Evolutionary conservation across 2,888 invertebrate species (phyloP).

Genomic region (Branchipolynoe longqiensis): DNA sequence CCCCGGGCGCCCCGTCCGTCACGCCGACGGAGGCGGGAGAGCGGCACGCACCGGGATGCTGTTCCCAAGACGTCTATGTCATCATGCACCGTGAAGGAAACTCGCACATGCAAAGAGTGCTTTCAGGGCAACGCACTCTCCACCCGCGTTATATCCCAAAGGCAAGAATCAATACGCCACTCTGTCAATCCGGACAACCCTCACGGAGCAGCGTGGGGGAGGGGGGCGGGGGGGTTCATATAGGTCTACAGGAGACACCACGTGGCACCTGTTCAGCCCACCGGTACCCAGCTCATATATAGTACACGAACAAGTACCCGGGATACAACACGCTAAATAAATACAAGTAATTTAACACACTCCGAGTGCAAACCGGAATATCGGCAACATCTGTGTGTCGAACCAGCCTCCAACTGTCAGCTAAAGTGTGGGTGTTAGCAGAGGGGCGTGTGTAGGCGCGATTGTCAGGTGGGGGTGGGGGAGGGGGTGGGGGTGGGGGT

Average conservation of each 20-base stretch:
- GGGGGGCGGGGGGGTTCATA: background rate
- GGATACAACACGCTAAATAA: no score
- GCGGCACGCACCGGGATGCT: background rate
- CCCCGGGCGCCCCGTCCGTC: no score
- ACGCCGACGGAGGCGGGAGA: background rate
- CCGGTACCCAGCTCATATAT: no score
- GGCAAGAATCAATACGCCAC: no score
- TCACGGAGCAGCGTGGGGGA: background rate
- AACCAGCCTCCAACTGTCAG: background rate
- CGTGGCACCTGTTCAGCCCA: background rate
- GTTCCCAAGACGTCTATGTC: background rate
- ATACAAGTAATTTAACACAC: no score
- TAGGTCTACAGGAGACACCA: background rate
- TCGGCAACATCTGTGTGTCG: background rate
- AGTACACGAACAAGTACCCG: no score
- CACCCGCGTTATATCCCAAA: background rate
- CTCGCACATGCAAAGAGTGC: background rate
- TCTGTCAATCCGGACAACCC: no score
- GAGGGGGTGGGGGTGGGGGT: no score
- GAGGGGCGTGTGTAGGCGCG: no score
- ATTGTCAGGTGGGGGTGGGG: no score
- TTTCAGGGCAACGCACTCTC: background rate
- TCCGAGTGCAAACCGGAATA: no score
- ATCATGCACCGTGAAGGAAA: background rate
- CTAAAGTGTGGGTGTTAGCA: no score